Evolutionary conservation across 2,888 invertebrate genomes (phyloP).

Genomic region (Drosophila longiperda): DNA sequence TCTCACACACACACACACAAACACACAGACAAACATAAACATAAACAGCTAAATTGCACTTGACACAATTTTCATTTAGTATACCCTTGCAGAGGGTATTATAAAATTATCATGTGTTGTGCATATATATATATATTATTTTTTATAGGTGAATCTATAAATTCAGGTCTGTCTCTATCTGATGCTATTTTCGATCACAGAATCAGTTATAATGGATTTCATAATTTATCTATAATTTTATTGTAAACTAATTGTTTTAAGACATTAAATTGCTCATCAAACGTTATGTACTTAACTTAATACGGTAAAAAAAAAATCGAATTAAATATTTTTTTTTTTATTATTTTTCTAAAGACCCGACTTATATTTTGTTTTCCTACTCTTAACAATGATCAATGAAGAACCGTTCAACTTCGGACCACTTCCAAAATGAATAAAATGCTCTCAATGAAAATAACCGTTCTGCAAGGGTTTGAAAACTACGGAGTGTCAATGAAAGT

Average conservation of each 20-base stretch:
- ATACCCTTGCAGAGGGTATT: slow-evolving; percentile 1
- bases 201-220: neutral
- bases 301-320: neutral
- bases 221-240: neutral
- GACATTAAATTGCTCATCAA: neutral
- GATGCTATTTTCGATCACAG: neutral
- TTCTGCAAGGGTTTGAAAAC: neutral
- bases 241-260: neutral
- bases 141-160: no score
- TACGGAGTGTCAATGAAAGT: neutral
- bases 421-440: neutral
- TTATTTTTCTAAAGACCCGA: neutral
- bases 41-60: slow-evolving; percentile 1
- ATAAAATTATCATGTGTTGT: neutral
- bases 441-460: neutral
- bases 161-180: neutral
- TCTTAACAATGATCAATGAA: neutral
- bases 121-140: neutral
- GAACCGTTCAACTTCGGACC: neutral
- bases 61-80: slow-evolving; percentile 3
- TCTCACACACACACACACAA: slow-evolving; percentile 7
- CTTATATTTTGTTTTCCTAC: neutral
- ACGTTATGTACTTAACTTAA: neutral
- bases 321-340: neutral
- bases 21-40: neutral